Evolutionary conservation across 2,113 vertebrate species (phyloP), one percentile per base, ranked within the genome.

Genomic region (Elgaria multicarinata): DNA sequence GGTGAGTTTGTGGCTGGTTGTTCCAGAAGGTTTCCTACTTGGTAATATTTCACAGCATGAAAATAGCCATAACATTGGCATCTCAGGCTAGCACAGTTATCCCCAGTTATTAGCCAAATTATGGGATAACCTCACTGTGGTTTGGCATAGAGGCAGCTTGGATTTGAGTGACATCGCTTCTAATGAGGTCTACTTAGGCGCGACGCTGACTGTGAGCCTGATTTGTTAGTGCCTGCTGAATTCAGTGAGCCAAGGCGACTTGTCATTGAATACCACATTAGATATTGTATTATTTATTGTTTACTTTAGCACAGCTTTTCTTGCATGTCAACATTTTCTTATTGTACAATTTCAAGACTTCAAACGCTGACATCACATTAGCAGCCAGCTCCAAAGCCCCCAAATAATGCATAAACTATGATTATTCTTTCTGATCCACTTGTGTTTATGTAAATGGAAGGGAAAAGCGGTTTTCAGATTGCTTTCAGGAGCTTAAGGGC

Each of bases 401-500:
- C 78, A 89, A 94, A 95, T 94, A 92, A 94, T 78, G 80, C 84
- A 88, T 90, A 90, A 96, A 95, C 89, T 62, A 76, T 94, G 86
- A 92, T 93, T 93, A 95, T 94, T 86, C 95, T 90, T 95, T 93
- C 94, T 88, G 91, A 97, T 96, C 94, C 79, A 66, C 96, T 97
- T 95, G 96, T 96, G 94, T 96, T 96, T 96, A 97, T 96, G 96
- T 95, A 97, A 97, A 97, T 96, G 95, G 92, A 91, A 94, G n/a
- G 94, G 94, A 95, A 97, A 96, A 96, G 95, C 91, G 71, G 95
- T 96, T 97, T 97, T 92, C 50, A 1, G 96, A 96, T 96, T 96
- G 96, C 88, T 97, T 97, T 97, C 95, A 80, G 95, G 87, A 96
- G 96, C 97, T 97, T 97, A 97, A 97, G 95, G 96, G 94, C 95